A percentile compares a stretch with the other conserved stretches of the same genome.
phyloP scores from a whole-genome alignment of 2,888 invertebrate species.

The Dromius quadrimaculatus region DNA sequence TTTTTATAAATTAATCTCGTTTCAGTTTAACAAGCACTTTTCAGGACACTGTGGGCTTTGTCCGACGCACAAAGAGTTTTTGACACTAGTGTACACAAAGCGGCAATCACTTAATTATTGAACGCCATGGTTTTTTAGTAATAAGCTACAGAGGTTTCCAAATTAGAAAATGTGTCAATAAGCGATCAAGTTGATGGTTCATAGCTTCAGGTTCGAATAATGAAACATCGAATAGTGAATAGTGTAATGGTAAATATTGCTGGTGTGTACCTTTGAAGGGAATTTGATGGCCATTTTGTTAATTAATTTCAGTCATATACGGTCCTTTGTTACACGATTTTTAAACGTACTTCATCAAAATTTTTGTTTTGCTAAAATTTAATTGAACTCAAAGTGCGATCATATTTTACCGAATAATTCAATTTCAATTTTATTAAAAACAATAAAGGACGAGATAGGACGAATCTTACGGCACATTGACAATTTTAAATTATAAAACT shows the following conservation, averaged over 20 bases:
- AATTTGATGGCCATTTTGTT: constrained; percentile 5
- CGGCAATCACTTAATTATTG: constrained; percentile 27
- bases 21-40: too few relatives aligned
- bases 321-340: not conserved
- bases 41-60: not conserved
- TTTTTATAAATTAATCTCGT: too few relatives aligned
- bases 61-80: constrained; percentile 1
- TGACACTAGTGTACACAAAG: constrained; percentile 3
- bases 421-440: too few relatives aligned
- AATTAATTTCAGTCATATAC: constrained; percentile 10
- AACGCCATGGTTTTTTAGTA: constrained; percentile 2
- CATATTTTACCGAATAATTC: too few relatives aligned
- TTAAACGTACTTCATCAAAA: too few relatives aligned
- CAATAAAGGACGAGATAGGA: too few relatives aligned
- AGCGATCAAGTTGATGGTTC: not conserved
- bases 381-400: too few relatives aligned
- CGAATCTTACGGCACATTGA: too few relatives aligned
- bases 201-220: not conserved
- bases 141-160: constrained; percentile 15
- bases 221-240: not conserved
- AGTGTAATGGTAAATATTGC: constrained; percentile 18
- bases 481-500: too few relatives aligned
- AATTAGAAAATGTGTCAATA: constrained; percentile 33
- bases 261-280: constrained; percentile 8
- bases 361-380: too few relatives aligned